Evolutionary conservation across 1,140 invertebrate genomes (phyloP).

Genomic region (Drosophila biarmipes): DNA sequence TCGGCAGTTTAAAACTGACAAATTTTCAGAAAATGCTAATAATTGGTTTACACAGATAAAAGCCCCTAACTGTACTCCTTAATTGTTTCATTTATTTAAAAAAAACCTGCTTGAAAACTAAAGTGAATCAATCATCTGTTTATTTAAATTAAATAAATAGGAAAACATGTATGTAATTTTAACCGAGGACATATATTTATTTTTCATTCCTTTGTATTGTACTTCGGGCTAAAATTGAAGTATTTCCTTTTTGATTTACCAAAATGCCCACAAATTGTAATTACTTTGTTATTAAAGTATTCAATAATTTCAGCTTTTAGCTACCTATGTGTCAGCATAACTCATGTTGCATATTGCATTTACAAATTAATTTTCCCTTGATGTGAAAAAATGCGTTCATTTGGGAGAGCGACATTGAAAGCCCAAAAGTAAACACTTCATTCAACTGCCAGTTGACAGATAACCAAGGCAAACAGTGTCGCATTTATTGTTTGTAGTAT

Average conservation of each 20-base stretch:
- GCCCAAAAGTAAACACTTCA: constrained; percentile 67
- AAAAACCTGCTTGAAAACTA: background rate
- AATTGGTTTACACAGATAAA: constrained; percentile 1
- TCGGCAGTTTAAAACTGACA: constrained; percentile 12
- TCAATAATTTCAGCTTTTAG: constrained; percentile 6
- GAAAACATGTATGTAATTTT: too few species aligned
- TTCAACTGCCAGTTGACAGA: constrained; percentile 53
- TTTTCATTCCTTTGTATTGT: too few species aligned
- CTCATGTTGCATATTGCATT: constrained; percentile 16
- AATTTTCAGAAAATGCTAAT: constrained; percentile 22
- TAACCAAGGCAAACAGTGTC: constrained; percentile 34
- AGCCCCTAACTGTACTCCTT: background rate
- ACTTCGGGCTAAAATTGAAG: background rate
- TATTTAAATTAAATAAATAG: background rate
- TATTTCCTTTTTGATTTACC: background rate
- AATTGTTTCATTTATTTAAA: background rate
- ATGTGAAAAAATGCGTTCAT: constrained; percentile 43
- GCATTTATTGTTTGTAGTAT: constrained; percentile 75
- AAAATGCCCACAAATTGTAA: background rate
- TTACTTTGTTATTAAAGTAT: constrained; percentile 6
- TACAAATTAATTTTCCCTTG: constrained; percentile 40
- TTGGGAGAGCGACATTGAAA: constrained; percentile 50
- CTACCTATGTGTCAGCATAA: background rate
- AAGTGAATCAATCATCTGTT: background rate
- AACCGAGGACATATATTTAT: too few species aligned